These are phyloP conservation scores for Pelmatolapia mariae DNA, from an alignment of 2,113 vertebrate species.

Conservation along the genomic window DNA sequence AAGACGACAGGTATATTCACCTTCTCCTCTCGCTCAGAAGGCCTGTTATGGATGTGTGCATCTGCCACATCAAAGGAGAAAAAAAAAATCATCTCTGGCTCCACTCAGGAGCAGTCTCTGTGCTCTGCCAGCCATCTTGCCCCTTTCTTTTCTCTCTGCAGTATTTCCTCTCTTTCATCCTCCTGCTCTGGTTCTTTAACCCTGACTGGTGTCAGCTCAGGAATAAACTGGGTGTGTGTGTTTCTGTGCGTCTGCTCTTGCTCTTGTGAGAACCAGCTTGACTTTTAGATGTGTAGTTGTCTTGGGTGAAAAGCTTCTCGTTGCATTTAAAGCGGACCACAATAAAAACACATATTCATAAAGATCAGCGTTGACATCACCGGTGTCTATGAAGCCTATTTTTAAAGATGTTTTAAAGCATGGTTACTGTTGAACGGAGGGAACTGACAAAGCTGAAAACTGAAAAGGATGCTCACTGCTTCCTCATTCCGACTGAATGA, in stretches of 20 bases:
- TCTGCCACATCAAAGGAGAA: constrained; percentile 45
- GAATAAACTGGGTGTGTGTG: constrained; percentile 1
- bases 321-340: background rate
- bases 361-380: background rate
- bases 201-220: constrained; percentile 1
- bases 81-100: background rate
- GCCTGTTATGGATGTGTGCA: constrained; percentile 4
- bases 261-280: background rate
- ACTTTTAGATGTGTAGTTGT: background rate
- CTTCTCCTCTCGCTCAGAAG: background rate
- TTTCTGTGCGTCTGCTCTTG: background rate
- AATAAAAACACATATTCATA: background rate
- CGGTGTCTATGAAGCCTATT: background rate
- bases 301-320: background rate
- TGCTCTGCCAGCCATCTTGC: background rate
- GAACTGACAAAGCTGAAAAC: background rate
- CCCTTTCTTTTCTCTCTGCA: background rate
- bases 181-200: constrained; percentile 11
- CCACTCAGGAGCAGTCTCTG: background rate
- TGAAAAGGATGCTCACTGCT: background rate
- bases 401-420: background rate
- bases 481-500: background rate
- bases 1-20: constrained; percentile 2
- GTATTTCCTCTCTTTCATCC: background rate
- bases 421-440: background rate